Conservation (phyloP, 2,797 vertebrate species). For the Sarcophilus harrisii region DNA sequence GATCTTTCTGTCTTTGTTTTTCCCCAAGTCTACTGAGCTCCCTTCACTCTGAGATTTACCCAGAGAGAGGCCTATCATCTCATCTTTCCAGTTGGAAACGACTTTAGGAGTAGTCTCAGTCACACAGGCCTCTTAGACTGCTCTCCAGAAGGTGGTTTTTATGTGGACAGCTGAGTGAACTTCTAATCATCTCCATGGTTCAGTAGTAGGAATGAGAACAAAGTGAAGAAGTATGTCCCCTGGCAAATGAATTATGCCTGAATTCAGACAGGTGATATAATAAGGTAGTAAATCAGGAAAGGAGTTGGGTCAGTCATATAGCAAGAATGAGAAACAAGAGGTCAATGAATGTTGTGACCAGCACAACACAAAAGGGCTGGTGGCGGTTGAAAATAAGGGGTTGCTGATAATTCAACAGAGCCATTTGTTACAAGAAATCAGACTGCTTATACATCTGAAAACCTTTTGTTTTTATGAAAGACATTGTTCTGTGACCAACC, state of each 20-base stretch:
- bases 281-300: neutral
- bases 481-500: no score
- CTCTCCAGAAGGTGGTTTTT: slow-evolving; percentile 51
- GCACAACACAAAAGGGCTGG: no score
- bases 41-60: slow-evolving; percentile 28
- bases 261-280: slow-evolving; percentile 64
- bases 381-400: no score
- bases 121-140: slow-evolving; percentile 55
- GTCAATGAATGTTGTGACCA: no score
- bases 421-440: no score
- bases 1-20: slow-evolving; percentile 39
- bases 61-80: slow-evolving; percentile 42
- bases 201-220: slow-evolving; percentile 65
- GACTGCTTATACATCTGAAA: no score
- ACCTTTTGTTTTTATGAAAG: no score
- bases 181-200: slow-evolving; percentile 68
- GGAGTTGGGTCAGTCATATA: neutral
- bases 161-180: slow-evolving; percentile 73
- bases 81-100: slow-evolving; percentile 35
- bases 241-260: slow-evolving; percentile 67
- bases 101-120: slow-evolving; percentile 34
- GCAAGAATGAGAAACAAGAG: neutral
- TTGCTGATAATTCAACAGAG: no score
- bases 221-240: slow-evolving; percentile 72
- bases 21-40: slow-evolving; percentile 18